Evolutionary conservation across 2,888 invertebrate species (phyloP).

Genomic region (Eilema depressum): DNA sequence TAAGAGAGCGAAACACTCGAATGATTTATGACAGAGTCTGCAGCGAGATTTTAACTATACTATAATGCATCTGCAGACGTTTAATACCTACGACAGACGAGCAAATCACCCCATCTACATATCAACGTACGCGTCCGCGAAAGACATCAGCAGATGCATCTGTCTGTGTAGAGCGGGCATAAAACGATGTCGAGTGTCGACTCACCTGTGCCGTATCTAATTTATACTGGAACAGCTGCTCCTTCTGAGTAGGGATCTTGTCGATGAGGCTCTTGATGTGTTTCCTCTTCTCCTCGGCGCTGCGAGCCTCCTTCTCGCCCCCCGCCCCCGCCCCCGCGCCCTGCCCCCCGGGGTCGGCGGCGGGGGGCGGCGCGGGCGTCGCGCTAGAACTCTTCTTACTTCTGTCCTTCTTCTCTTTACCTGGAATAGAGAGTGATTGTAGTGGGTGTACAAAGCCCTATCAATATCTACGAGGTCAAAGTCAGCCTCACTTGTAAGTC

Average conservation of each 20-base stretch:
- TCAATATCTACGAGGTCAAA: too few species aligned
- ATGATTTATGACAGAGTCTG: too few species aligned
- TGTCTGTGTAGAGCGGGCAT: too few species aligned
- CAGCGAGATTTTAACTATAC: too few species aligned
- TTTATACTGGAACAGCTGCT: slow-evolving; percentile 97
- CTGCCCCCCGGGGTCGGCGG: slow-evolving; percentile 85
- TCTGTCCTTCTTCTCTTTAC: slow-evolving; percentile 59
- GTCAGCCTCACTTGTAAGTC: too few species aligned
- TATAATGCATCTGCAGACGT: too few species aligned
- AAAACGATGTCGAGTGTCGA: too few species aligned
- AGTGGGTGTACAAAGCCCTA: not conserved
- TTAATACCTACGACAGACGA: too few species aligned
- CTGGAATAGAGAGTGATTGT: not conserved
- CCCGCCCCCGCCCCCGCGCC: slow-evolving; percentile 63
- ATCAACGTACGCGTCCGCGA: too few species aligned
- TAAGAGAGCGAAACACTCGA: too few species aligned
- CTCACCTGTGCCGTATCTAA: slow-evolving; percentile 92
- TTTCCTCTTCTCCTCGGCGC: slow-evolving; percentile 97
- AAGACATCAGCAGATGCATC: too few species aligned
- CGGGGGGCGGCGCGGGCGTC: slow-evolving; percentile 64
- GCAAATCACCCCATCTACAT: too few species aligned
- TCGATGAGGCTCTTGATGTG: slow-evolving; percentile 99
- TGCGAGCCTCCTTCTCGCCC: slow-evolving; percentile 86
- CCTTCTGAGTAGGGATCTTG: slow-evolving; percentile 99
- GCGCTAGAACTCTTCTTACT: slow-evolving; percentile 89